Conservation (phyloP, 2,797 vertebrate species). For the Poeciliopsis gracilis region DNA sequence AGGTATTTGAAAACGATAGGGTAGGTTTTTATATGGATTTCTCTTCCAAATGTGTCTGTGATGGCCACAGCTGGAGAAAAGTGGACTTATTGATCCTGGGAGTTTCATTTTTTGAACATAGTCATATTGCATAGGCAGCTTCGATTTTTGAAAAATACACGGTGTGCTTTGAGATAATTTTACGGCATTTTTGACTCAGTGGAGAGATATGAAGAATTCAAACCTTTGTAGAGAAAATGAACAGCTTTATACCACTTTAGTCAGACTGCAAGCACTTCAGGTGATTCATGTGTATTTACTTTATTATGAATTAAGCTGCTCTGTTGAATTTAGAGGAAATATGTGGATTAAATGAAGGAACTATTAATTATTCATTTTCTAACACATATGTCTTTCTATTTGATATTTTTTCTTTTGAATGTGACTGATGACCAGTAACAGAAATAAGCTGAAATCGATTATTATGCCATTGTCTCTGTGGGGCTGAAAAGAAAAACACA, state of each 20-base stretch:
- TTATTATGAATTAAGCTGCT: neutral
- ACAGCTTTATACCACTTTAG: slow-evolving; percentile 1
- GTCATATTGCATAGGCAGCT: slow-evolving; percentile 58
- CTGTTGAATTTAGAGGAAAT: neutral
- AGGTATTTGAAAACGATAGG: slow-evolving; percentile 38
- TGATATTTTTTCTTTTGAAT: neutral
- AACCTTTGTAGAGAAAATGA: slow-evolving; percentile 14
- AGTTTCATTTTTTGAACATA: slow-evolving; percentile 70
- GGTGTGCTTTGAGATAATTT: slow-evolving; percentile 53
- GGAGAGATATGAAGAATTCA: slow-evolving; percentile 32
- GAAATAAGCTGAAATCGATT: neutral
- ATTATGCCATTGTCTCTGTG: neutral
- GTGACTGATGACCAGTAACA: neutral
- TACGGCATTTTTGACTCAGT: slow-evolving; percentile 47
- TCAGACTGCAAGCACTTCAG: neutral
- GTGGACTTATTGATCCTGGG: slow-evolving; percentile 69
- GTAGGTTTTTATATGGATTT: slow-evolving; percentile 62
- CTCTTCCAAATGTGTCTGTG: slow-evolving; percentile 47
- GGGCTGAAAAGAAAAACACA: neutral
- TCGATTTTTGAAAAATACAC: slow-evolving; percentile 69
- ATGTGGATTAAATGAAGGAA: neutral
- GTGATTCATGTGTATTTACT: neutral
- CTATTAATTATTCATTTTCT: neutral
- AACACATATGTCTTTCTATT: neutral
- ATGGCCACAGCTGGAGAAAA: slow-evolving; percentile 67